Evolutionary conservation across 1,140 invertebrate genomes (phyloP), one percentile per base, ranked within the genome.

Genomic region (Andrena cerasifolii): DNA sequence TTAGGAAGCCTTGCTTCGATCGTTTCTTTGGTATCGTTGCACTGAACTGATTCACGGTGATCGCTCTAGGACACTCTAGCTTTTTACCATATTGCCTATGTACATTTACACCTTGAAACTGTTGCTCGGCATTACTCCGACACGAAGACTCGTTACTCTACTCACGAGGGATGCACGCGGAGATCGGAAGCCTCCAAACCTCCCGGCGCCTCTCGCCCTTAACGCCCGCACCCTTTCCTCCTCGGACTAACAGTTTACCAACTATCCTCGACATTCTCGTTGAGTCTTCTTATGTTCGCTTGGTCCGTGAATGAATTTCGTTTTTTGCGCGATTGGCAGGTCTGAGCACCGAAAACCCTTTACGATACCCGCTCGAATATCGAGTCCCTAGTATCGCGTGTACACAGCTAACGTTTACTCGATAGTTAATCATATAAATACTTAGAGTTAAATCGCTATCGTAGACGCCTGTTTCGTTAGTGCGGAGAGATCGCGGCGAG

Each of bases 1-100:
- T 83, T 83, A 63, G 43, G 58, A 78, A 51, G 66, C n/a, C n/a
- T 83, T 77, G 77, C 68, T 16, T 49, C 53, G 51, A 65, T 31
- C 68, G 63, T 28, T 21, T 83, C 82, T 83, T 83, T 83, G 82
- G 82, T 83, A 83, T 83, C 54, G 78, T 74, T 70, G 58, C 68
- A 53, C 49, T 71, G 81, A 83, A 83, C 82, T 83, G 82, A 83
- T 83, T 83, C 82, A 54, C 80, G 80, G 80, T 79, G 82, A 77
- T 74, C 65, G 58, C 66, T 65, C 26, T 33, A 70, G 61, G 53
- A 47, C 54, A 8, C 49, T 36, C 28, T 40, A 65, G 6, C 51
- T 21, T 75, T 24, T 75, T 24, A 59, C 61, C 33, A 47, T 75
- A 67, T 54, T n/a, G 66, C 49, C 62, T 83, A 82, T 79, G 36